Evolutionary conservation across 2,888 invertebrate species (phyloP), one percentile per base, ranked within the genome.

Genomic region (Diaperis boleti): DNA sequence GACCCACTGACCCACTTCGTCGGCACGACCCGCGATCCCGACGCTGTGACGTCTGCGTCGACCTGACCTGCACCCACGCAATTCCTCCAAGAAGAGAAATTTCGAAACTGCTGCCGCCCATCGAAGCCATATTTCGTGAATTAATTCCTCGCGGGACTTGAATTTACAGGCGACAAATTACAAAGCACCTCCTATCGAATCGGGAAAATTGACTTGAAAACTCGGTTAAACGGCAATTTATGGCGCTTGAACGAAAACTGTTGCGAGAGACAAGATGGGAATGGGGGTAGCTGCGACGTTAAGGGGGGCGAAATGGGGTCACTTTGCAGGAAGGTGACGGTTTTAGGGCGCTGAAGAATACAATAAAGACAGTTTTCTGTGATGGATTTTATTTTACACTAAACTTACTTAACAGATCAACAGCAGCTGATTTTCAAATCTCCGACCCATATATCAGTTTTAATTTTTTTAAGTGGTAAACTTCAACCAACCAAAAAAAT

Each of bases 1-100:
- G 68, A 66, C 69, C 68, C 59, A 70, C 61, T 70, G 63, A 68
- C 68, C 68, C 67, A 70, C 65, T 68, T 70, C 39, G 55, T 42
- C 62, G 55, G 45, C 54, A 17, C 41, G 65, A 60, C 60, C 56
- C 57, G n/a, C n/a, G 33, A 44, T 61, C 52, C 49, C 52, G 54
- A 44, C 52, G 45, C 56, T 49, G 33, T 56, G 45, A 59, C 44
- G 44, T 52, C 55, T 45, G 59, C 59, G 59, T 49, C 62, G 45
- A 63, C 59, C 45, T 59, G 62, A 63, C 62, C 62, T 63, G 57
- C 33, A 57, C 62, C 62, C 62, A 63, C 62, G 59, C 62, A 59
- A 63, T 52, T 31, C 44, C 42, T 41, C 14, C 31, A 41, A 45
- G 35, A n/a, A 10, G 37, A 57, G 45, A 6, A 6, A 56, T 56